A percentile compares a stretch with the other conserved stretches of the same genome.
Evolutionary conservation across 2,113 vertebrate species (phyloP).

Genomic region (Chloroceryle aenea): DNA sequence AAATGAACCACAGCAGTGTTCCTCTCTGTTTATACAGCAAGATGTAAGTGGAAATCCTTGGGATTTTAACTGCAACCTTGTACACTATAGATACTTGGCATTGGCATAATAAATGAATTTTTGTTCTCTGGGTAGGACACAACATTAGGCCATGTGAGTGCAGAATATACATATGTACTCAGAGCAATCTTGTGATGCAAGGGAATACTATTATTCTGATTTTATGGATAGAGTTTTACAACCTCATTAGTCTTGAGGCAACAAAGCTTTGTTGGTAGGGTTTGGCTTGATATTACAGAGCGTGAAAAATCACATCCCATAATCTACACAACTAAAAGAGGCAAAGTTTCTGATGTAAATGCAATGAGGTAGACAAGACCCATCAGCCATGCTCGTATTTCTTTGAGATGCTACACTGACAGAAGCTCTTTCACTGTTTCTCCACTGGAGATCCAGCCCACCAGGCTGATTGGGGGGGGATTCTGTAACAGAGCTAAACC

Average conservation of each 20-base stretch:
- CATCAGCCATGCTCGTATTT: neutral
- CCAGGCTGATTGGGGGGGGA: fast-evolving
- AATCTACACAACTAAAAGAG: constrained; percentile 10
- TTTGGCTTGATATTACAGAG: constrained; percentile 52
- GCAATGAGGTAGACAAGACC: neutral
- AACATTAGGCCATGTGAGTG: neutral
- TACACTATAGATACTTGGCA: neutral
- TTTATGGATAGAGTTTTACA: constrained; percentile 69
- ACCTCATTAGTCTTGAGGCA: constrained; percentile 69
- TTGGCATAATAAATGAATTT: constrained; percentile 1
- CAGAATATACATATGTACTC: constrained; percentile 5
- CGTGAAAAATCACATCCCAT: constrained; percentile 61
- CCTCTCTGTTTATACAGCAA: neutral
- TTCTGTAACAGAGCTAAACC: neutral
- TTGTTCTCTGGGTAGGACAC: neutral
- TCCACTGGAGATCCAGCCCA: neutral
- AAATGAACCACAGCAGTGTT: neutral
- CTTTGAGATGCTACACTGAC: neutral
- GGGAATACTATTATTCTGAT: constrained; percentile 54
- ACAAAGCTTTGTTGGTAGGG: constrained; percentile 61
- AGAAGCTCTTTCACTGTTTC: neutral
- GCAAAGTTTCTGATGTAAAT: constrained; percentile 32
- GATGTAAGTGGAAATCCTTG: neutral
- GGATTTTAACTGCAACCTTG: constrained; percentile 13
- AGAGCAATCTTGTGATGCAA: constrained; percentile 19